These are phyloP conservation scores for Pseudomyrmex cubaensis DNA, from an alignment of 1,140 invertebrate genomes.

Conservation along the genomic window DNA sequence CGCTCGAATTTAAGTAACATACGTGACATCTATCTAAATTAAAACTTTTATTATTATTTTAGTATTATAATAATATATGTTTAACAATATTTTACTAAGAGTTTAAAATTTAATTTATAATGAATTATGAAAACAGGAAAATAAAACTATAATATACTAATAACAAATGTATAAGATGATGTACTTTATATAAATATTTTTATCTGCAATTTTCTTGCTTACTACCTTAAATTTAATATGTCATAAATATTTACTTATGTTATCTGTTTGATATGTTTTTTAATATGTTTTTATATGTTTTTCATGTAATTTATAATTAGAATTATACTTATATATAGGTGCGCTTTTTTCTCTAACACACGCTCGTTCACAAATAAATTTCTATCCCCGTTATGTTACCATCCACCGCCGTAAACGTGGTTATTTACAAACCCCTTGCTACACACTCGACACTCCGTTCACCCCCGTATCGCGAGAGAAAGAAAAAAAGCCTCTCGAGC, in stretches of 20 bases:
- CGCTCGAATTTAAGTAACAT: background rate
- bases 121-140: background rate
- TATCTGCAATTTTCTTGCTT: too few species aligned
- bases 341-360: background rate
- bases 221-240: too few species aligned
- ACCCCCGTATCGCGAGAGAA: slow-evolving; percentile 26
- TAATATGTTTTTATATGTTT: too few species aligned
- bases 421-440: slow-evolving; percentile 67
- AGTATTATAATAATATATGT: background rate
- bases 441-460: slow-evolving; percentile 24
- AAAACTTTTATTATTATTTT: slow-evolving; percentile 24
- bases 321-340: background rate
- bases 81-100: background rate
- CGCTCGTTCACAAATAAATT: slow-evolving; percentile 30
- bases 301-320: background rate
- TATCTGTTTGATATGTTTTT: too few species aligned
- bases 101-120: background rate
- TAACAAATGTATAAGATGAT: too few species aligned
- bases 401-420: slow-evolving; percentile 29
- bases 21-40: background rate
- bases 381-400: background rate
- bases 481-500: slow-evolving; percentile 64
- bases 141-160: too few species aligned
- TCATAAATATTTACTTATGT: too few species aligned
- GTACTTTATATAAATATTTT: too few species aligned